Conservation (phyloP, 2,888 invertebrate species). For the Nasonovia ribisnigri region DNA sequence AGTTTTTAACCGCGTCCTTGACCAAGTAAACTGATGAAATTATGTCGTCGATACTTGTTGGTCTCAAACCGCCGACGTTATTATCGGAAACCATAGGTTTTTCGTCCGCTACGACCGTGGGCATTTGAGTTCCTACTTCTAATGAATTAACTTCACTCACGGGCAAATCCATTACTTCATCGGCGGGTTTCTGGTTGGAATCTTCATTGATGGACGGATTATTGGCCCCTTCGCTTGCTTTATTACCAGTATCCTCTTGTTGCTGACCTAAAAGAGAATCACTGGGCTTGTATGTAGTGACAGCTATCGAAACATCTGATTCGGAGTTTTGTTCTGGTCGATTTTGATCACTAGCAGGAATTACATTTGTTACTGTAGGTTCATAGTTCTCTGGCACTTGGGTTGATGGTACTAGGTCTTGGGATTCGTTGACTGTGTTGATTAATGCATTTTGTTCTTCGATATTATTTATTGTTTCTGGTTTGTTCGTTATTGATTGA, state of each 20-base stretch:
- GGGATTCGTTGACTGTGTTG: constrained; percentile 17
- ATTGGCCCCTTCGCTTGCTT: background rate
- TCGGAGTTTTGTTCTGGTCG: constrained; percentile 3
- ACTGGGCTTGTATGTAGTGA: constrained; percentile 16
- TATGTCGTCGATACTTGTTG: constrained; percentile 43
- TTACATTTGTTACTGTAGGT: background rate
- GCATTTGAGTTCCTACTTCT: constrained; percentile 21
- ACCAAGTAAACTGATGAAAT: constrained; percentile 48
- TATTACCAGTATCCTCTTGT: constrained; percentile 16
- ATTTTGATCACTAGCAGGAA: background rate
- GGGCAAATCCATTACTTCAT: background rate
- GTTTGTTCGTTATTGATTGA: background rate
- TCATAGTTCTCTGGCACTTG: constrained; percentile 28
- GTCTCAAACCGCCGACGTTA: background rate
- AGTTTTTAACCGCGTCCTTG: constrained; percentile 52
- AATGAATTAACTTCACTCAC: background rate
- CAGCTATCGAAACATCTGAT: background rate
- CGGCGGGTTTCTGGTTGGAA: background rate
- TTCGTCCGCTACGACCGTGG: background rate
- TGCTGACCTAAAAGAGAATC: constrained; percentile 1
- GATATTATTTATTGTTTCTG: background rate
- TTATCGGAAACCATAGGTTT: background rate
- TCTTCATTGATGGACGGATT: background rate
- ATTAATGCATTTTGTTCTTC: background rate
- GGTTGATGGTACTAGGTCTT: background rate